phyloP scores from a whole-genome alignment of 2,113 vertebrate genomes.

The Sula dactylatra region DNA sequence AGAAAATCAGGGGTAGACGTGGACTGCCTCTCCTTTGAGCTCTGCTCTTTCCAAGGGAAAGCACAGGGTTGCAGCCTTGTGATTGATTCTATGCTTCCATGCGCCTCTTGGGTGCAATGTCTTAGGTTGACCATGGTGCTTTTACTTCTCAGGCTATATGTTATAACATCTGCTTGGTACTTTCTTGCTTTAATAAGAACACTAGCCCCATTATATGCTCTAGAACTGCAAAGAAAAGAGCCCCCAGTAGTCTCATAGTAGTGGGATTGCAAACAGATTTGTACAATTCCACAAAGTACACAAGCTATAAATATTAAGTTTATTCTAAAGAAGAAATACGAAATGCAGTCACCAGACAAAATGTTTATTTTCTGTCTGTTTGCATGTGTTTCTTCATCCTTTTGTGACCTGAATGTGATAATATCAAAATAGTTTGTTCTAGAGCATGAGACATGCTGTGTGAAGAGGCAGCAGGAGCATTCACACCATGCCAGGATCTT shows the following conservation, averaged over 20 bases:
- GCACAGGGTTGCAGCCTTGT: neutral
- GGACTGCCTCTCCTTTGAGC: neutral
- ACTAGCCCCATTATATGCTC: neutral
- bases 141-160: neutral
- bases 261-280: neutral
- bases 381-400: neutral
- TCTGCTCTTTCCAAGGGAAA: neutral
- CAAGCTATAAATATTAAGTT: neutral
- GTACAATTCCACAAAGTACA: neutral
- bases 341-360: neutral
- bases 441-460: neutral
- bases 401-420: neutral
- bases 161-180: neutral
- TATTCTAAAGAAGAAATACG: neutral
- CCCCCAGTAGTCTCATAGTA: neutral
- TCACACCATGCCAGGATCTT: neutral
- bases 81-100: neutral
- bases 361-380: neutral
- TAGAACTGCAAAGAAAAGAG: neutral
- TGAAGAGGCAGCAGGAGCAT: neutral
- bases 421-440: neutral
- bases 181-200: neutral
- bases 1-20: neutral
- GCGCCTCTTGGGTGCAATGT: neutral
- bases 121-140: neutral